Percentiles rank a stretch among this genome's conserved stretches.
These are phyloP conservation scores for Itoplectis maculator DNA, from an alignment of 2,888 invertebrate genomes.

Conservation along the genomic window DNA sequence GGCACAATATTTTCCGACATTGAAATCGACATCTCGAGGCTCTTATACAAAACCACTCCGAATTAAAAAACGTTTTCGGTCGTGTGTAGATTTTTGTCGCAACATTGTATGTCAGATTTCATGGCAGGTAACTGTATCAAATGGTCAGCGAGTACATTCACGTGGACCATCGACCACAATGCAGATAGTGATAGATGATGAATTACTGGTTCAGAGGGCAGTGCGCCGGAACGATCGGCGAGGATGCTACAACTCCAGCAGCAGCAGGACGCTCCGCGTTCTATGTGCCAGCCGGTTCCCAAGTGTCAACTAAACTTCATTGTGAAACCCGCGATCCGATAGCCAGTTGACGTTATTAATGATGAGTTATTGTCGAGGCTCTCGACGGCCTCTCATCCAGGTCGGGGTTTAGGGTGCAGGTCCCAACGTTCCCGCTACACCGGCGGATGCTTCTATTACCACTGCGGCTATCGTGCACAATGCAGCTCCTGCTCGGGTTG, in stretches of 20 bases:
- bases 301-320: conserved; percentile 70
- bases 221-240: conserved; percentile 19
- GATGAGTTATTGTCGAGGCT: conserved; percentile 67
- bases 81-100: background rate
- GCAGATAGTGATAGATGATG: conserved; percentile 67
- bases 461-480: conserved; percentile 47
- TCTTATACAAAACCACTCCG: background rate
- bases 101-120: background rate
- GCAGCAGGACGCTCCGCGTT: conserved; percentile 24
- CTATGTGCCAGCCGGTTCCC: conserved; percentile 58
- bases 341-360: conserved; percentile 70
- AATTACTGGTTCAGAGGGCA: conserved; percentile 57
- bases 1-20: conserved; percentile 1
- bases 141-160: conserved; percentile 21
- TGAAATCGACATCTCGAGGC: background rate
- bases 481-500: conserved; percentile 43
- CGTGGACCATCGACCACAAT: conserved; percentile 22
- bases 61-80: background rate
- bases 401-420: conserved; percentile 4
- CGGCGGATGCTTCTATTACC: conserved; percentile 40
- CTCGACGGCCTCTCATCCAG: conserved; percentile 32
- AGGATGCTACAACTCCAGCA: conserved; percentile 46
- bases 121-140: background rate
- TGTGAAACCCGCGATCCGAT: conserved; percentile 62
- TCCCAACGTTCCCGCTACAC: too few relatives aligned